Evolutionary conservation across 1,140 invertebrate species (phyloP), one percentile per base, ranked within the genome.

Genomic region (Lerema accius): DNA sequence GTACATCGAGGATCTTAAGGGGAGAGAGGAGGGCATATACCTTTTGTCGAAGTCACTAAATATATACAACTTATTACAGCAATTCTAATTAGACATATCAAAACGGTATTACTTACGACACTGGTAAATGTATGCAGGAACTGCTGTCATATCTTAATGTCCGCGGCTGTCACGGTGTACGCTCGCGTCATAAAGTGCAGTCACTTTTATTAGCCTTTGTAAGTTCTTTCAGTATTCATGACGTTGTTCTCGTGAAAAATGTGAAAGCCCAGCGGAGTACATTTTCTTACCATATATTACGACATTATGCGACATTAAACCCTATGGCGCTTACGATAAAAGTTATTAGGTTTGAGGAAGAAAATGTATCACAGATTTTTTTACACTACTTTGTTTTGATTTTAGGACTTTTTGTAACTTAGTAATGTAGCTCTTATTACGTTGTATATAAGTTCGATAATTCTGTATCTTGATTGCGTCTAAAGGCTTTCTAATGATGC

Each of bases 241-340:
- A 60, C 65, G 63, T 60, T 64, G 71, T 76, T 76, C 70, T 70
- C 63, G 40, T 76, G 74, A 80, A 78, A 83, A 77, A 80, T 83
- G 58, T 46, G 16, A 64, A 76, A 56, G 67, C 76, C 69, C 76
- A 51, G 26, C n/a, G 59, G 76, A 71, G 68, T 67, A 60, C 60
- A 73, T 71, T 73, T 64, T 66, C 48, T 40, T 62, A 39, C 28
- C 35, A 23, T 42, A 45, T 4, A 46, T 11, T 15, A 28, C 5
- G 11, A 14, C 10, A 7, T 58, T 39, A 68, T 19, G 7, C 37
- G 13, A 76, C 59, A 62, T 15, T 51, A 15, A 42, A 51, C 68
- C 50, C 55, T 76, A 64, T 39, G 14, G 28, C 15, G 50, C 4
- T 63, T 51, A 15, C 13, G 1, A 58, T 61, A 73, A 53, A 23